Conservation (phyloP, 2,113 vertebrate species). For the Miniopterus natalensis region DNA sequence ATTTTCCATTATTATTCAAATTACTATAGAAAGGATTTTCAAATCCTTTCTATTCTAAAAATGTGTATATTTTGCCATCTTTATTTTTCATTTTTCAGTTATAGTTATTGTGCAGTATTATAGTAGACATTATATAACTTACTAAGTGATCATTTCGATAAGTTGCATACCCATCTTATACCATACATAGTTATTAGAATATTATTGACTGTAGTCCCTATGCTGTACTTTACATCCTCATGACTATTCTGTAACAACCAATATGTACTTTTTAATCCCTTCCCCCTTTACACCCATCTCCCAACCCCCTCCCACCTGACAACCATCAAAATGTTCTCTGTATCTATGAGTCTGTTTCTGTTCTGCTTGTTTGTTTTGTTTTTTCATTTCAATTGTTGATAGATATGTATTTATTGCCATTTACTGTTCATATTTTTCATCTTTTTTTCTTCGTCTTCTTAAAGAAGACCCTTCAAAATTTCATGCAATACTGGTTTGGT, state of each 20-base stretch:
- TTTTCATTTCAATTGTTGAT: background rate
- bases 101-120: background rate
- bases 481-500: background rate
- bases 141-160: background rate
- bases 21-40: background rate
- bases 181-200: background rate
- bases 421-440: background rate
- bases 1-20: constrained; percentile 49
- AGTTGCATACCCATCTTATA: background rate
- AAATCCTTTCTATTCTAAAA: constrained; percentile 18
- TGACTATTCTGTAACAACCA: background rate
- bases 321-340: background rate
- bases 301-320: background rate
- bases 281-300: background rate
- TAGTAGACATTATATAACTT: background rate
- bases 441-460: background rate
- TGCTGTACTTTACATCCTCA: background rate
- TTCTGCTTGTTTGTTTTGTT: background rate
- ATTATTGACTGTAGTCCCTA: background rate
- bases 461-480: background rate
- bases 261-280: background rate
- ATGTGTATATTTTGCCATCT: background rate
- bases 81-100: background rate
- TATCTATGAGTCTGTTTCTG: background rate
- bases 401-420: background rate